These are phyloP conservation scores for Phortica okadai DNA, from an alignment of 2,888 invertebrate genomes.

Conservation along the genomic window DNA sequence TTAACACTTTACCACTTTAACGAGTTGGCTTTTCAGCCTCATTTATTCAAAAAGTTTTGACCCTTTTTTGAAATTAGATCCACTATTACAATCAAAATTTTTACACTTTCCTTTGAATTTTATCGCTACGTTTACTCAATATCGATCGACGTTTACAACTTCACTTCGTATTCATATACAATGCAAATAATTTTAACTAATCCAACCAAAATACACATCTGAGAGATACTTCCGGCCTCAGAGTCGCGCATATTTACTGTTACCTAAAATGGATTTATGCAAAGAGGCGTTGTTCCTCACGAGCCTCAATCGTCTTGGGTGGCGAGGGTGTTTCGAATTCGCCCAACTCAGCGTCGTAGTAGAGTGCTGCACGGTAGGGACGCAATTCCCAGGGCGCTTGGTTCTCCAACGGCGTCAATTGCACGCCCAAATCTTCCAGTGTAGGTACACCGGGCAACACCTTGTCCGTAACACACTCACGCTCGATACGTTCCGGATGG, in stretches of 20 bases:
- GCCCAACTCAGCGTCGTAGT: constrained; percentile 86
- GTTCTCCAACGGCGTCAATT: constrained; percentile 85
- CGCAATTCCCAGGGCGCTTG: constrained; percentile 89
- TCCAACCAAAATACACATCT: constrained; percentile 4
- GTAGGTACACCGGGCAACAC: constrained; percentile 82
- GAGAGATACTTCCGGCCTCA: neutral
- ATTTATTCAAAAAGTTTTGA: too few relatives aligned
- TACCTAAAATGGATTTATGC: constrained; percentile 54
- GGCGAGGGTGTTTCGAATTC: constrained; percentile 84
- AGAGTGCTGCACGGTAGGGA: constrained; percentile 82
- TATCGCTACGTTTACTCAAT: constrained; percentile 17
- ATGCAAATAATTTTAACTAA: constrained; percentile 7
- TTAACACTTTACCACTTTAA: too few relatives aligned
- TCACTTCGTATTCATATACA: constrained; percentile 10
- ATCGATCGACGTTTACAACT: constrained; percentile 14
- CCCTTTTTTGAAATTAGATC: too few relatives aligned
- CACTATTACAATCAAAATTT: too few relatives aligned
- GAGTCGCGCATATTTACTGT: neutral
- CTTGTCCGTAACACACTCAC: constrained; percentile 88
- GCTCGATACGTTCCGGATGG: constrained; percentile 88
- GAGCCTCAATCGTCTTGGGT: constrained; percentile 74
- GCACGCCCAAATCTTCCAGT: constrained; percentile 92
- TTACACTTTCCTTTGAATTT: neutral
- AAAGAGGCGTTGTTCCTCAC: constrained; percentile 66
- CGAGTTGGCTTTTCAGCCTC: too few relatives aligned